Percentiles rank a stretch among this genome's conserved stretches.
Conservation (phyloP, 2,797 vertebrate genomes). For the Schizothorax lantsangensis region DNA sequence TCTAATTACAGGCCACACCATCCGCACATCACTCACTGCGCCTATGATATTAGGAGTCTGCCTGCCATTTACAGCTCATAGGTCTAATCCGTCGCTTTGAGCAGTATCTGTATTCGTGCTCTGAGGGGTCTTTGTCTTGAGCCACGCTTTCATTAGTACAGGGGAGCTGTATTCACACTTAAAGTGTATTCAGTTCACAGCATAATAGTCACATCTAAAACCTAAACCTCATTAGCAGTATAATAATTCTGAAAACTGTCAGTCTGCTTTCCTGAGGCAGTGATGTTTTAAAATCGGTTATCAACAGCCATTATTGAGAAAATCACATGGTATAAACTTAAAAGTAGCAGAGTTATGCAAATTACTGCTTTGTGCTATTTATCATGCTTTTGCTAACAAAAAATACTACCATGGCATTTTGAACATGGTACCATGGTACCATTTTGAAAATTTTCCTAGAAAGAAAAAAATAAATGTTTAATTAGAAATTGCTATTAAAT, state of each 20-base stretch:
- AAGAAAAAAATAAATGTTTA: too few relatives aligned
- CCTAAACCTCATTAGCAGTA: conserved; percentile 10
- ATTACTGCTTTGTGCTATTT: neutral
- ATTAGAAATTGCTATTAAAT: too few relatives aligned
- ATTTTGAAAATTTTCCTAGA: too few relatives aligned
- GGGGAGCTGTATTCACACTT: conserved; percentile 9
- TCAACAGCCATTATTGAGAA: neutral
- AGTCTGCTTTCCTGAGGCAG: neutral
- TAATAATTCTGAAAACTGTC: conserved; percentile 21
- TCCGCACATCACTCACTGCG: conserved; percentile 71
- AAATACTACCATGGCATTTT: neutral
- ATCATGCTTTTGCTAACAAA: neutral
- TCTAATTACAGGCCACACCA: conserved; percentile 79
- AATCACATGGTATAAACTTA: neutral
- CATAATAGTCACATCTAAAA: conserved; percentile 11
- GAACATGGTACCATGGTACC: neutral
- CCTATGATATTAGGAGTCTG: conserved; percentile 56
- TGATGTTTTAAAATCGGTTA: conserved; percentile 21
- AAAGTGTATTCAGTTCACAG: conserved; percentile 21
- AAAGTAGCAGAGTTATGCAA: conserved; percentile 2
- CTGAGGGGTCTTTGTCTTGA: conserved; percentile 12
- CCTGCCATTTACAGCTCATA: conserved; percentile 49
- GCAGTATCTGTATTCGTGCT: conserved; percentile 12
- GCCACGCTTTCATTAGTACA: neutral
- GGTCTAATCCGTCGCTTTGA: conserved; percentile 31